Evolutionary conservation across 2,113 vertebrate genomes (phyloP).

Genomic region (Microtus pennsylvanicus): DNA sequence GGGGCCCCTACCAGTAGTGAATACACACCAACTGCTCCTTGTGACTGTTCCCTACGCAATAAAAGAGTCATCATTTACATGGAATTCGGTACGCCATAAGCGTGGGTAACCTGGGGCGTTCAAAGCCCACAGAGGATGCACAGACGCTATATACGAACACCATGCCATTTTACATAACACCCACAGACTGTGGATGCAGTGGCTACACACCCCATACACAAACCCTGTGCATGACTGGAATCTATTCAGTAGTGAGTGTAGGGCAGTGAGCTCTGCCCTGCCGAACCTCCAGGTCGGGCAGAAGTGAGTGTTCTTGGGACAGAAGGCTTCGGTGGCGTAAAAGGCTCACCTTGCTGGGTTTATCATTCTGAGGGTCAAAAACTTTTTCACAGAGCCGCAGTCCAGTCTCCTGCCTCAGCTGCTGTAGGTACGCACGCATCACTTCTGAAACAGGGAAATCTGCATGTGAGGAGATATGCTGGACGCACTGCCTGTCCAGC

Average conservation of each 20-base stretch:
- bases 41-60: not conserved
- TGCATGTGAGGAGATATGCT: not conserved
- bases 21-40: not conserved
- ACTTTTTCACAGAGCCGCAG: conserved; percentile 97
- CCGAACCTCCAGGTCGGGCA: not conserved
- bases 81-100: not conserved
- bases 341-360: conserved; percentile 96
- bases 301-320: not conserved
- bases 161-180: too few species aligned
- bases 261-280: not conserved
- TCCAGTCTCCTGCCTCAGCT: conserved; percentile 97
- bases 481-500: not conserved
- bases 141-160: not conserved
- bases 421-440: conserved; percentile 98
- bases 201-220: not conserved
- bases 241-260: not conserved
- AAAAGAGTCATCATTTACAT: not conserved
- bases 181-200: not conserved
- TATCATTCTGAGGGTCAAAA: conserved; percentile 98
- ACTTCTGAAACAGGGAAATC: conserved; percentile 89
- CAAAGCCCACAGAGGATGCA: not conserved
- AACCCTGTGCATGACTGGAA: not conserved
- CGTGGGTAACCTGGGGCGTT: not conserved
- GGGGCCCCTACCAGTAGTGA: too few species aligned
- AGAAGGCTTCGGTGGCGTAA: not conserved